phyloP scores from a whole-genome alignment of 2,888 invertebrate genomes.

The Ditula angustiorana region DNA sequence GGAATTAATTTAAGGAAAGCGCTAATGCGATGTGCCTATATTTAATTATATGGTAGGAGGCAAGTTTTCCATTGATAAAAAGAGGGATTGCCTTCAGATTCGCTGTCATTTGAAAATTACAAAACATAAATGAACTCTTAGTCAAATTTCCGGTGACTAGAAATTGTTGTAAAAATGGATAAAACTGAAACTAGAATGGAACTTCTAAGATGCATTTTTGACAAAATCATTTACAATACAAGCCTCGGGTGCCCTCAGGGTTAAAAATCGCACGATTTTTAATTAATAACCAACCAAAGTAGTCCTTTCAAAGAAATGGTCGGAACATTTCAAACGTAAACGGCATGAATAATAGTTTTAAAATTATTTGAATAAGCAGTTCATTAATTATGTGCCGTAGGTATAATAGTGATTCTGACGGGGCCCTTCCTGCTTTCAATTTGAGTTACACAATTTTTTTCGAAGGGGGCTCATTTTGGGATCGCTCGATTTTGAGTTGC shows the following conservation, averaged over 20 bases:
- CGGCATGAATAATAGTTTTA: conserved; percentile 85
- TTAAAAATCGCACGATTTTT: conserved; percentile 76
- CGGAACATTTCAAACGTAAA: conserved; percentile 83
- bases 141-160: too few relatives aligned
- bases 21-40: conserved; percentile 9
- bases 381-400: conserved; percentile 81
- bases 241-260: conserved; percentile 52
- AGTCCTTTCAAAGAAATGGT: conserved; percentile 77
- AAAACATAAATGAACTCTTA: too few relatives aligned
- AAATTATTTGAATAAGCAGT: conserved; percentile 85
- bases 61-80: background rate
- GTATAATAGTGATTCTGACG: conserved; percentile 84
- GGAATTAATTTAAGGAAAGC: conserved; percentile 9
- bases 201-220: background rate
- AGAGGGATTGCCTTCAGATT: too few relatives aligned
- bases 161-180: too few relatives aligned
- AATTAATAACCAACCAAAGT: conserved; percentile 73
- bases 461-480: conserved; percentile 53
- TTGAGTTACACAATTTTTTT: conserved; percentile 78
- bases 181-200: too few relatives aligned
- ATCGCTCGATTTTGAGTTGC: conserved; percentile 44
- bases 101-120: too few relatives aligned
- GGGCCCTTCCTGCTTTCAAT: conserved; percentile 82
- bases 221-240: conserved; percentile 60
- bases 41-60: background rate